Percentiles rank a stretch among this genome's conserved stretches.
Conservation (phyloP, 1,140 invertebrate genomes). For the Meloidogyne exigua region DNA sequence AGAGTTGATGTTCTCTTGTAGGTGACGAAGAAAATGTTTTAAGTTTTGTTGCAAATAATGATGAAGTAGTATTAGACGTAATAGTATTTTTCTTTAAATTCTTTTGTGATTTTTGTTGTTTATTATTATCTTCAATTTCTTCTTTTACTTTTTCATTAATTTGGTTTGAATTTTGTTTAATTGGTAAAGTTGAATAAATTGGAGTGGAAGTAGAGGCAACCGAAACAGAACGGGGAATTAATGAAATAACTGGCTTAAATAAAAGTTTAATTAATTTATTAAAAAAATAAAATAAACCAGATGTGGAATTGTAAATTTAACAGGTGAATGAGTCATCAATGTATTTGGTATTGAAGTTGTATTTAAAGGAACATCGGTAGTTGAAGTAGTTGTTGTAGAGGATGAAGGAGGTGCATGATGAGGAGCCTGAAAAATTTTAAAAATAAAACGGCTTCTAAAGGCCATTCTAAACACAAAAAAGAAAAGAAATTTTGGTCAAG, state of each 20-base stretch:
- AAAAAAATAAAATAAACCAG: not conserved
- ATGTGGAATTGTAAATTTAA: conserved; percentile 8
- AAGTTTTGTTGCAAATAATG: not conserved
- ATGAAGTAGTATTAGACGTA: too few species aligned
- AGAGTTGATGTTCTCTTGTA: not conserved
- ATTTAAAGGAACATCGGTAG: not conserved
- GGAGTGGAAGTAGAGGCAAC: not conserved
- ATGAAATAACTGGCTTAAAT: not conserved
- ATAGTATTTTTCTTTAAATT: not conserved
- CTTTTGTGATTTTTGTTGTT: not conserved
- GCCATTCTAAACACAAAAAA: too few species aligned
- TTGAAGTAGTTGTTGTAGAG: not conserved
- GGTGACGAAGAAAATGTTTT: not conserved
- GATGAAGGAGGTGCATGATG: not conserved
- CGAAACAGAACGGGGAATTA: not conserved
- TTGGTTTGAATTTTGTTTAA: too few species aligned
- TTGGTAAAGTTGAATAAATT: too few species aligned
- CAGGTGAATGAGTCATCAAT: not conserved
- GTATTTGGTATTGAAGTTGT: not conserved
- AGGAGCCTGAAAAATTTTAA: not conserved
- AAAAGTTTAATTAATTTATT: not conserved
- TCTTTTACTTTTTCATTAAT: not conserved
- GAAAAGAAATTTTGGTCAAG: too few species aligned
- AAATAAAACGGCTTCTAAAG: not conserved
- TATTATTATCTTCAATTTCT: not conserved